Evolutionary conservation across 2,888 invertebrate species (phyloP).

Genomic region (Dynastes grantii): DNA sequence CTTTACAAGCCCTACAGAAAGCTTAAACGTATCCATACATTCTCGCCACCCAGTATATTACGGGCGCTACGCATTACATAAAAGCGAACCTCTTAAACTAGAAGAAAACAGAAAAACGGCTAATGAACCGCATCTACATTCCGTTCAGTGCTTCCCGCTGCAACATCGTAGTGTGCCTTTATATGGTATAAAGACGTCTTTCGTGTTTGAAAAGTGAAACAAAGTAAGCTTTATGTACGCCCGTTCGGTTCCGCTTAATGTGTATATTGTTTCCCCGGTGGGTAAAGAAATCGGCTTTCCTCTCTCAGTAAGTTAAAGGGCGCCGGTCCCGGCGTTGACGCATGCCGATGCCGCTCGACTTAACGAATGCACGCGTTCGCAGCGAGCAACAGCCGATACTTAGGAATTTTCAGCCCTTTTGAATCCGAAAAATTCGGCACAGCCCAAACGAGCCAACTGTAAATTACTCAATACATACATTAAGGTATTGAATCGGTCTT

Average conservation of each 20-base stretch:
- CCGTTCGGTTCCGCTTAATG: conserved; percentile 23
- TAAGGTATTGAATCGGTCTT: conserved; percentile 10
- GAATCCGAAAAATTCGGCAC: conserved; percentile 32
- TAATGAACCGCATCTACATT: conserved; percentile 22
- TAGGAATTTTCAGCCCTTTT: too few species aligned
- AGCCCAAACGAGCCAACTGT: conserved; percentile 26
- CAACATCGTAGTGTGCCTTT: not conserved
- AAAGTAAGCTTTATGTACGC: conserved; percentile 22
- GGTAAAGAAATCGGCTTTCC: conserved; percentile 28
- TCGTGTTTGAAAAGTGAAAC: conserved; percentile 38
- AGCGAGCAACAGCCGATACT: not conserved
- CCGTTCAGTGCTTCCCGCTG: not conserved
- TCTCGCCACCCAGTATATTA: too few species aligned
- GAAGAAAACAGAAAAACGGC: not conserved
- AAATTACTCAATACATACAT: conserved; percentile 27
- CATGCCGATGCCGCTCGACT: conserved; percentile 5
- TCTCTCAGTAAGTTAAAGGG: conserved; percentile 29
- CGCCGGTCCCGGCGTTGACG: conserved; percentile 36
- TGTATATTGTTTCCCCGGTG: conserved; percentile 31
- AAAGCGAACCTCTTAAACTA: not conserved
- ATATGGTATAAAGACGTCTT: conserved; percentile 24
- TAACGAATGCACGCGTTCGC: conserved; percentile 2
- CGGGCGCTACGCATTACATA: too few species aligned
- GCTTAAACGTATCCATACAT: too few species aligned
- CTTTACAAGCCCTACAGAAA: too few species aligned